Evolutionary conservation across 2,888 invertebrate species (phyloP), one percentile per base, ranked within the genome.

Genomic region (Timandra comae): DNA sequence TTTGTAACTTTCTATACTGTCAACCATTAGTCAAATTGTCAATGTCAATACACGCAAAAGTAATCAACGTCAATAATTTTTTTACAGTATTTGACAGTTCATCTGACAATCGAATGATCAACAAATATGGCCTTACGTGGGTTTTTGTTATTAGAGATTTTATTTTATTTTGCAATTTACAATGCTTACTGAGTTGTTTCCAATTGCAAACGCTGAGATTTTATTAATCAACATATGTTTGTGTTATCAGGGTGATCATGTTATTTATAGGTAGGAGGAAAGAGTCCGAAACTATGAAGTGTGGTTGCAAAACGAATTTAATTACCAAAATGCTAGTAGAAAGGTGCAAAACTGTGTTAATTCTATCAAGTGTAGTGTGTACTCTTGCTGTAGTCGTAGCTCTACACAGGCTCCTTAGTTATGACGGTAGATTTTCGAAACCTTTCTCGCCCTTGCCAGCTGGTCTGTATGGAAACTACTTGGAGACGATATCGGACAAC

Each of bases 401-500:
- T 9, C 53, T 84, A 41, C 74, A 81, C 43, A 80, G 68, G 41
- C 60, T 84, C 38, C 53, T 82, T 6, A 78, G 59, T 48, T 72
- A 76, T 29, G 77, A 84, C 37, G 75, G 63, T 9, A 77, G 69
- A 62, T 63, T 74, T 11, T 45, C 63, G 1, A 80, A 76, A 39
- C 84, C 85, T 3, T 85, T 85, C 52, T 65, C 77, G 3, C 84
- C 85, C 0, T 67, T 85, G 43, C 85, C 85, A 33, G 61, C 72
- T 49, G 80, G 77, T 5, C 54, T 84, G 19, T 76, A 82, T 33
- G 80, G 81, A 4, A 81, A 70, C 33, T 72, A 79, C 41, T 59
- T 84, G 32, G 80, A 79, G 38, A 56, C 74, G 7, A 60, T 80
- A 22, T 49, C 57, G 0, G 63, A 69, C n/a, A 53, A 53, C 20